phyloP scores from a whole-genome alignment of 2,113 vertebrate genomes.

The Vulpes ferrilata region DNA sequence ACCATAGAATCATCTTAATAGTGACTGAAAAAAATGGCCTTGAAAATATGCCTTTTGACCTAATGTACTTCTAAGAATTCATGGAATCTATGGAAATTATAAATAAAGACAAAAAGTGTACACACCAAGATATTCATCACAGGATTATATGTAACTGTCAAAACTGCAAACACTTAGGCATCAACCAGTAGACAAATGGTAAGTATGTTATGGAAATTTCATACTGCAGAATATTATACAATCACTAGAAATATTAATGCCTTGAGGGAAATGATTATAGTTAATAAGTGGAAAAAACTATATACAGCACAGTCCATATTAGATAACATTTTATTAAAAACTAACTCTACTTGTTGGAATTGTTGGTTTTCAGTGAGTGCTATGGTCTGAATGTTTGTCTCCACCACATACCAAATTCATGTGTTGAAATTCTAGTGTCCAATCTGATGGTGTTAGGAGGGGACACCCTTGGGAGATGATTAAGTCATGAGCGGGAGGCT shows the following conservation, averaged over 20 bases:
- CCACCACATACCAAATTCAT: neutral
- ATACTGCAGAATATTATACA: neutral
- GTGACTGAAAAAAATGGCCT: neutral
- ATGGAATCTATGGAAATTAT: neutral
- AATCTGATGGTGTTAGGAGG: neutral
- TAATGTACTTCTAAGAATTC: neutral
- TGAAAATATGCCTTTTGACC: neutral
- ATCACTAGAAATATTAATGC: neutral
- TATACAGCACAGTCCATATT: neutral
- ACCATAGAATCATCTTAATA: neutral
- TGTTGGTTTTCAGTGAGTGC: neutral
- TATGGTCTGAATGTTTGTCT: neutral
- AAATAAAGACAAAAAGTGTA: conserved; percentile 29
- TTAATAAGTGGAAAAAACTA: neutral
- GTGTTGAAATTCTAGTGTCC: neutral
- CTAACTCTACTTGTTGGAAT: neutral
- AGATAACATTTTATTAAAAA: neutral
- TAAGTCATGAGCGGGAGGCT: neutral
- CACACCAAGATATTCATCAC: neutral
- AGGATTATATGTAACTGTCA: neutral
- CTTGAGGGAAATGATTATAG: neutral
- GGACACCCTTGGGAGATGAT: neutral
- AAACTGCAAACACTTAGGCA: neutral
- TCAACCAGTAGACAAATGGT: neutral
- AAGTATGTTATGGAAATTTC: neutral